Evolutionary conservation across 2,888 invertebrate species (phyloP), one percentile per base, ranked within the genome.

Genomic region (Carcina quercana): DNA sequence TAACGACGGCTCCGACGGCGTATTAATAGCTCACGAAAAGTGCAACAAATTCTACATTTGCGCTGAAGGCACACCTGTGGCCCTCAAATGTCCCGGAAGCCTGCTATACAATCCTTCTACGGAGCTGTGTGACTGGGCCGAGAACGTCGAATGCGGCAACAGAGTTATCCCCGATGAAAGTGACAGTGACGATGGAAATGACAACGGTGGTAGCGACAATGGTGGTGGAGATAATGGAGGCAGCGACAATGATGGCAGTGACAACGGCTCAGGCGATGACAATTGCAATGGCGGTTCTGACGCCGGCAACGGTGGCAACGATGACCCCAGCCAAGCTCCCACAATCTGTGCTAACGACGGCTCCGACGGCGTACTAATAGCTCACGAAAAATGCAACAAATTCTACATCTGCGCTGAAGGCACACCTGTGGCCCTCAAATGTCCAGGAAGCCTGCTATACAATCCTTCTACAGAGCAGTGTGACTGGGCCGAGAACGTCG

Each of bases 1-100:
- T 5, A 35, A 40, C 4, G 34, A 42, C 3, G 47, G 40, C 6
- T 59, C 64, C 3, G 53, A 66, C 2, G 60, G 59, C n/a, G n/a
- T n/a, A n/a, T n/a, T n/a, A n/a, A n/a, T n/a, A n/a, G n/a, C n/a
- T 1, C 25, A 26, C 3, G 1, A 63, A 37, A 51, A 56, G 28
- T 67, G 67, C 35, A 57, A 60, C 28, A 44, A 59, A 32, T 68
- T 59, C 43, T 67, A 64, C 37, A 45, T 48, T 10, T 67, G 67
- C 5, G 34, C 26, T 5, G 13, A 44, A 2, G 61, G 66, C 1
- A 28, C 11, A 6, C 59, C 64, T 0, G 47, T 64, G 1, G 40
- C 42, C 0, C n/a, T 49, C 0, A 29, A 22, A 5, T 68, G 68
- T 29, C 37, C 38, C 3, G 20, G 15, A 3, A 39, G 26, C 13